These are phyloP conservation scores for Pseudomyrmex pallidus DNA, from an alignment of 1,140 invertebrate genomes.

Conservation along the genomic window DNA sequence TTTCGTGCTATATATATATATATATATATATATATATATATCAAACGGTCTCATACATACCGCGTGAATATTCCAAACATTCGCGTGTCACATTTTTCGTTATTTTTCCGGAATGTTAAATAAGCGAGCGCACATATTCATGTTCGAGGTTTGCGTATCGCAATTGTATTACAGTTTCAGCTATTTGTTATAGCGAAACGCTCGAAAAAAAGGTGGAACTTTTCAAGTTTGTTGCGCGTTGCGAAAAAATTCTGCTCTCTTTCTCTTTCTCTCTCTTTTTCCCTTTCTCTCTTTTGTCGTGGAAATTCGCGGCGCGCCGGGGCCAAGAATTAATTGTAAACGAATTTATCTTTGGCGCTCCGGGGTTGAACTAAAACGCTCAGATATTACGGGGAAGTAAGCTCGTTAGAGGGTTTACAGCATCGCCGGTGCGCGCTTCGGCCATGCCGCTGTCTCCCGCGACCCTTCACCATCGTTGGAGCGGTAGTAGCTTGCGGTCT, in stretches of 20 bases:
- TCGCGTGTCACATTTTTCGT: too few species aligned
- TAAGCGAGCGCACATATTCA: not conserved
- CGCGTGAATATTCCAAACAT: slow-evolving; percentile 8
- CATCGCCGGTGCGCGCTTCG: slow-evolving; percentile 65
- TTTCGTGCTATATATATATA: not conserved
- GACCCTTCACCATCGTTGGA: slow-evolving; percentile 54
- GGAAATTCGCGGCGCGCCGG: slow-evolving; percentile 58
- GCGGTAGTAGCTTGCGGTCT: slow-evolving; percentile 82
- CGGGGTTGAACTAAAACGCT: slow-evolving; percentile 79
- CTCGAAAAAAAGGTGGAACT: not conserved
- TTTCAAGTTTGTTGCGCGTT: slow-evolving; percentile 20
- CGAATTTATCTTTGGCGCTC: slow-evolving; percentile 80
- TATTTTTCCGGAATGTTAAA: not conserved
- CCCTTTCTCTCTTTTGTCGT: not conserved
- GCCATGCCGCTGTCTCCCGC: slow-evolving; percentile 55
- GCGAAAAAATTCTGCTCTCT: slow-evolving; percentile 4
- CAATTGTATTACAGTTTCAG: not conserved
- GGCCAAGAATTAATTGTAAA: slow-evolving; percentile 80
- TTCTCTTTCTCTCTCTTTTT: too few species aligned
- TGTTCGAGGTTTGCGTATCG: not conserved
- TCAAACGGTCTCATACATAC: too few species aligned
- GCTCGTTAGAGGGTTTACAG: slow-evolving; percentile 82
- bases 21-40: too few species aligned
- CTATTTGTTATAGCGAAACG: not conserved
- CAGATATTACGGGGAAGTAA: slow-evolving; percentile 83